phyloP scores from a whole-genome alignment of 2,113 vertebrate genomes.

The Corythornis madagascariensis region DNA sequence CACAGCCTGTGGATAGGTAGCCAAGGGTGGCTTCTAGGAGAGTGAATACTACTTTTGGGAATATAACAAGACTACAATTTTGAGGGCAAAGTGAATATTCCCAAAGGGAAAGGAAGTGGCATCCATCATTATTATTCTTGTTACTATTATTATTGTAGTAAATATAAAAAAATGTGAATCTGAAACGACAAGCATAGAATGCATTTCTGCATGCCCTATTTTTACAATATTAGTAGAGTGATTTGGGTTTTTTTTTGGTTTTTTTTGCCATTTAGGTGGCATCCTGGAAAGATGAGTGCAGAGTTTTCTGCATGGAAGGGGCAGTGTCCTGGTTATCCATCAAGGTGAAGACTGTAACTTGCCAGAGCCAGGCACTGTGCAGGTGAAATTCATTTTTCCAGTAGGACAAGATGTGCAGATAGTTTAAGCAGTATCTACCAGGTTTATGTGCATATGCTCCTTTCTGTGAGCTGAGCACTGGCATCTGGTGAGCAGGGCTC shows the following conservation, averaged over 20 bases:
- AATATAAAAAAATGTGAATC: not conserved
- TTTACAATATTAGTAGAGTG: not conserved
- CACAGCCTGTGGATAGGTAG: accelerated
- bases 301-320: not conserved
- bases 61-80: not conserved
- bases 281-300: not conserved
- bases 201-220: not conserved
- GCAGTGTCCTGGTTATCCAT: not conserved
- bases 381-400: not conserved
- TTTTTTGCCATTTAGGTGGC: not conserved
- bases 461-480: not conserved
- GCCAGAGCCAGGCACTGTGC: not conserved
- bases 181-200: not conserved
- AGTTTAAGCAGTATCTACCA: not conserved
- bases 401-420: not conserved
- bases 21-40: not conserved
- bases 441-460: accelerated
- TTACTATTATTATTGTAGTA: not conserved
- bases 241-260: too few relatives aligned
- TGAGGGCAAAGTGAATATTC: not conserved
- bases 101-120: not conserved
- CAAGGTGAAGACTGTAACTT: not conserved
- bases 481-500: not conserved
- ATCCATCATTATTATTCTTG: not conserved
- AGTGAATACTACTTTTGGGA: not conserved